Conservation (phyloP, 2,888 invertebrate species). For the Tetragonisca angustula region DNA sequence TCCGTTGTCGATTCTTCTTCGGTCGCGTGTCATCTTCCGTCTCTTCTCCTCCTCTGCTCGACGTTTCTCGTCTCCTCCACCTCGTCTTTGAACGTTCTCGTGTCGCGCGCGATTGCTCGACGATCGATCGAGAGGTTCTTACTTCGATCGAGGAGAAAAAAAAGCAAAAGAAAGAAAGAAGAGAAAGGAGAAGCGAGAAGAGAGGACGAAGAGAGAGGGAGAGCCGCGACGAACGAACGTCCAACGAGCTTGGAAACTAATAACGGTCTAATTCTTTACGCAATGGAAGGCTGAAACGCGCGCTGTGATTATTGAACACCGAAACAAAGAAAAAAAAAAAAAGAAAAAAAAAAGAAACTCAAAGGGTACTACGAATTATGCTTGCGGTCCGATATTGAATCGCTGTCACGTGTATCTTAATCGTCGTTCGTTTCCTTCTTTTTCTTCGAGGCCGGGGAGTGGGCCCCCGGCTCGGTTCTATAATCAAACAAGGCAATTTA, state of each 20-base stretch:
- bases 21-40: not conserved
- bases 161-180: not conserved
- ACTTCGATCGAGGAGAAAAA: not conserved
- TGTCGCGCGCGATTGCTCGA: not conserved
- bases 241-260: conserved; percentile 41
- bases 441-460: conserved; percentile 10
- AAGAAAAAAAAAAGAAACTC: conserved; percentile 38
- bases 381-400: conserved; percentile 60
- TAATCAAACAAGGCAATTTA: not conserved
- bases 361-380: conserved; percentile 78
- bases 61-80: not conserved
- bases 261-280: conserved; percentile 70
- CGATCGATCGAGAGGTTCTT: not conserved
- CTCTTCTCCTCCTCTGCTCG: not conserved
- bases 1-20: not conserved
- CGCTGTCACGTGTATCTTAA: conserved; percentile 66
- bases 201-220: not conserved
- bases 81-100: not conserved
- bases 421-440: conserved; percentile 52
- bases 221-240: conserved; percentile 14
- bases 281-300: conserved; percentile 79
- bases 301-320: conserved; percentile 81
- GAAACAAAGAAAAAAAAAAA: conserved; percentile 52
- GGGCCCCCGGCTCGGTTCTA: conserved; percentile 13
- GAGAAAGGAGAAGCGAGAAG: not conserved